Evolutionary conservation across 2,113 vertebrate species (phyloP).

Genomic region (Myotis davidii): DNA sequence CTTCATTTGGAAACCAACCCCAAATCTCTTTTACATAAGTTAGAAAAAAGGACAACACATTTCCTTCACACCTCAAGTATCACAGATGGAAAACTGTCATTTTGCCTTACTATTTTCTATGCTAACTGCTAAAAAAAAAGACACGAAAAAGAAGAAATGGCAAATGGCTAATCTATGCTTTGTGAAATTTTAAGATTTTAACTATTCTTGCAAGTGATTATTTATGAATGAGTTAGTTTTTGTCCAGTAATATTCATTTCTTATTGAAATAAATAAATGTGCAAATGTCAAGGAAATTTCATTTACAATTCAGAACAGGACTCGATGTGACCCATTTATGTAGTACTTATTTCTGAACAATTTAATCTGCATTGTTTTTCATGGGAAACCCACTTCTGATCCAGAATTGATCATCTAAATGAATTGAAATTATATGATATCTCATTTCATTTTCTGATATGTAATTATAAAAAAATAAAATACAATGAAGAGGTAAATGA

Average conservation of each 20-base stretch:
- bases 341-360: not conserved
- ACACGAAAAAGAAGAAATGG: not conserved
- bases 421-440: not conserved
- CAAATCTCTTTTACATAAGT: conserved; percentile 40
- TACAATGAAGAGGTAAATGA: not conserved
- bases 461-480: not conserved
- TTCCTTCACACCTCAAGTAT: conserved; percentile 70
- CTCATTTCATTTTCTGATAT: not conserved
- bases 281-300: not conserved
- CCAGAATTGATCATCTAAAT: not conserved
- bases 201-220: not conserved
- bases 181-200: conserved; percentile 46
- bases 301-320: not conserved
- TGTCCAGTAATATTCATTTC: not conserved
- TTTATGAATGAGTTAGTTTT: conserved; percentile 48
- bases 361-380: not conserved
- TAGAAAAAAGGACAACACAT: conserved; percentile 71
- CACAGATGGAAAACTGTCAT: conserved; percentile 72
- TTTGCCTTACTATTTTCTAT: conserved; percentile 62
- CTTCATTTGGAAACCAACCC: conserved; percentile 56
- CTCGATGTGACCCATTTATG: not conserved
- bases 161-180: conserved; percentile 56
- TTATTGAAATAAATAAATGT: not conserved
- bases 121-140: conserved; percentile 31
- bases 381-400: not conserved